Conservation (phyloP, 2,888 invertebrate genomes). For the Morinoia aosen region DNA sequence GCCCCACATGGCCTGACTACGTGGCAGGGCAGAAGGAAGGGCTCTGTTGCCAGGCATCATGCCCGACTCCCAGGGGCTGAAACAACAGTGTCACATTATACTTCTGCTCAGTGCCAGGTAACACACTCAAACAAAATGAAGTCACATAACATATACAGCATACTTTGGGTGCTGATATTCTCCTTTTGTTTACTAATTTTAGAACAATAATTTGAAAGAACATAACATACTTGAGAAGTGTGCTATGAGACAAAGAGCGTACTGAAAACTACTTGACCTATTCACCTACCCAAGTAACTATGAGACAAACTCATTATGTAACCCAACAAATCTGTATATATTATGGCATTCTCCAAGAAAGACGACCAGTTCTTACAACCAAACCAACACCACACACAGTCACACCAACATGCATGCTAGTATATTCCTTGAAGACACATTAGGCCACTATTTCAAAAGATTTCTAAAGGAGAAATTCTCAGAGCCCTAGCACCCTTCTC, state of each 20-base stretch:
- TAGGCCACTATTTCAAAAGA: too few relatives aligned
- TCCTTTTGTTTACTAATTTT: background rate
- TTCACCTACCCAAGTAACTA: background rate
- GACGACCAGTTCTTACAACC: background rate
- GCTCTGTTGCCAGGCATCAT: slow-evolving; percentile 30
- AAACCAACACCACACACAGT: background rate
- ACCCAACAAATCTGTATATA: background rate
- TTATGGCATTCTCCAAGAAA: too few relatives aligned
- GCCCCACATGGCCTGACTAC: background rate
- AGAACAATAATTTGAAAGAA: background rate
- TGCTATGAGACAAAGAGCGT: too few relatives aligned
- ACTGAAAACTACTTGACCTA: background rate
- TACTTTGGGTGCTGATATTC: background rate
- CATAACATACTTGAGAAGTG: too few relatives aligned
- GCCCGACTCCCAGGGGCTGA: slow-evolving; percentile 22
- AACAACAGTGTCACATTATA: background rate
- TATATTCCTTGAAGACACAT: too few relatives aligned
- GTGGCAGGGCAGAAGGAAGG: background rate
- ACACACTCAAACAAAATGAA: background rate
- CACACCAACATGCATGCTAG: too few relatives aligned
- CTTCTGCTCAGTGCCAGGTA: background rate
- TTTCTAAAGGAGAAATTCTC: too few relatives aligned
- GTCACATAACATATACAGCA: background rate
- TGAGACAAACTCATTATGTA: background rate
- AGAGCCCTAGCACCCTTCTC: too few relatives aligned